Evolutionary conservation across 2,113 vertebrate genomes (phyloP).

Genomic region (Otus sunia): DNA sequence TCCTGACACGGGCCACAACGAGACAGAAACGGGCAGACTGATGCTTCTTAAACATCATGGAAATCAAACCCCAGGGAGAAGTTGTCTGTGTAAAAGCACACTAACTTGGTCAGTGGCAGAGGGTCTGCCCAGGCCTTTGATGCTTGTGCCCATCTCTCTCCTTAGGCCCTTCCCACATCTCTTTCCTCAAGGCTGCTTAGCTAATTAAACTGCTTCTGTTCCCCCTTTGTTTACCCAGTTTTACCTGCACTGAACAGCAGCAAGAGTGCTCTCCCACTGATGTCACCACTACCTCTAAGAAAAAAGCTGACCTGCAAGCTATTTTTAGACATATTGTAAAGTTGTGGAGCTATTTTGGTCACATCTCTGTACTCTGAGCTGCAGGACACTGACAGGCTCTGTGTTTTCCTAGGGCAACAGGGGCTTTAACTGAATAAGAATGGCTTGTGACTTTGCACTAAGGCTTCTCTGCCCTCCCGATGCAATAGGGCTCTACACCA

Average conservation of each 20-base stretch:
- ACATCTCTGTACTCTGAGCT: not conserved
- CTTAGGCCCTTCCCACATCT: not conserved
- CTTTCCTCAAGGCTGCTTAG: not conserved
- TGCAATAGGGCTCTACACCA: not conserved
- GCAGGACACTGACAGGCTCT: conserved; percentile 38
- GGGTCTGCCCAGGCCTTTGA: not conserved
- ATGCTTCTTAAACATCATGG: not conserved
- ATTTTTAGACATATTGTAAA: conserved; percentile 50
- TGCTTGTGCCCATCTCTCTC: not conserved
- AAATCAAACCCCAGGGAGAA: not conserved
- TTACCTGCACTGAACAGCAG: not conserved
- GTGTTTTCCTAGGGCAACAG: conserved; percentile 1
- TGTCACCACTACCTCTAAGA: conserved; percentile 19
- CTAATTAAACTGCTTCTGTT: not conserved
- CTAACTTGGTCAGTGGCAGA: not conserved
- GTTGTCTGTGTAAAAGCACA: not conserved
- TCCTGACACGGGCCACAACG: not conserved
- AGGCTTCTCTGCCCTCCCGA: not conserved
- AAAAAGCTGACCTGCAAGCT: conserved; percentile 55
- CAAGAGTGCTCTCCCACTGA: not conserved
- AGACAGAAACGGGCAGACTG: not conserved
- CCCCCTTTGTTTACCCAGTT: not conserved
- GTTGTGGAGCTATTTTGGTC: conserved; percentile 56
- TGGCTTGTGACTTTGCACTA: not conserved
- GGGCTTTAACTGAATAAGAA: not conserved